A percentile compares a stretch with the other conserved stretches of the same genome.
Evolutionary conservation across 2,113 vertebrate species (phyloP).

Genomic region (Peromyscus californicus): DNA sequence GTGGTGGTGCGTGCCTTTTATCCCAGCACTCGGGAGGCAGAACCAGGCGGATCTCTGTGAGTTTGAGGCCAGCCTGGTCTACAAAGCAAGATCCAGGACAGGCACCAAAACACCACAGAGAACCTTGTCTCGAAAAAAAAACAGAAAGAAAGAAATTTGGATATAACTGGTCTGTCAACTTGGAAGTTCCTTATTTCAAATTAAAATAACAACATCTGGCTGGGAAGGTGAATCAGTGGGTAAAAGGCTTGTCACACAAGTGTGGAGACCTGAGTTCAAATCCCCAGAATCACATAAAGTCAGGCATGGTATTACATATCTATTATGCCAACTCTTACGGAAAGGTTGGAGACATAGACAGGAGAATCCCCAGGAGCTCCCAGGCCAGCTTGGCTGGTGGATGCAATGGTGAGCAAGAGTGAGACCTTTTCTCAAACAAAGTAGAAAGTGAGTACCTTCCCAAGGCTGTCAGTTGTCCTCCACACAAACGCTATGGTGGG

Average conservation of each 20-base stretch:
- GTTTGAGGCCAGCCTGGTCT: too few relatives aligned
- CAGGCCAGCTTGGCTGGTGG: background rate
- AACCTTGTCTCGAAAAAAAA: too few relatives aligned
- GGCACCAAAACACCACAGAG: too few relatives aligned
- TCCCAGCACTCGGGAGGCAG: too few relatives aligned
- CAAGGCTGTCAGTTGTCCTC: background rate
- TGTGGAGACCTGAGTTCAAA: background rate
- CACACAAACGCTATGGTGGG: background rate
- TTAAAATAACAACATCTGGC: conserved; percentile 4
- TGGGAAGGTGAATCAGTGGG: background rate
- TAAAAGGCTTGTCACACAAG: background rate
- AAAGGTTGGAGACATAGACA: background rate
- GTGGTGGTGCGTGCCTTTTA: too few relatives aligned
- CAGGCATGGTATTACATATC: background rate
- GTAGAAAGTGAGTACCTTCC: background rate
- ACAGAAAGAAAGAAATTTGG: background rate
- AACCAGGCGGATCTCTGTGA: too few relatives aligned
- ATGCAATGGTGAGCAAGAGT: background rate
- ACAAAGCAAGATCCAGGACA: too few relatives aligned
- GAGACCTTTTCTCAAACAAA: background rate
- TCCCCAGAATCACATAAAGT: background rate
- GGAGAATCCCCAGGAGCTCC: background rate
- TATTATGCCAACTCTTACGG: background rate
- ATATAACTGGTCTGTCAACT: conserved; percentile 10
- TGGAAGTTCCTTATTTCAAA: conserved; percentile 47